Conservation (phyloP, 2,113 vertebrate genomes). For the Genyomyrus donnyi region DNA sequence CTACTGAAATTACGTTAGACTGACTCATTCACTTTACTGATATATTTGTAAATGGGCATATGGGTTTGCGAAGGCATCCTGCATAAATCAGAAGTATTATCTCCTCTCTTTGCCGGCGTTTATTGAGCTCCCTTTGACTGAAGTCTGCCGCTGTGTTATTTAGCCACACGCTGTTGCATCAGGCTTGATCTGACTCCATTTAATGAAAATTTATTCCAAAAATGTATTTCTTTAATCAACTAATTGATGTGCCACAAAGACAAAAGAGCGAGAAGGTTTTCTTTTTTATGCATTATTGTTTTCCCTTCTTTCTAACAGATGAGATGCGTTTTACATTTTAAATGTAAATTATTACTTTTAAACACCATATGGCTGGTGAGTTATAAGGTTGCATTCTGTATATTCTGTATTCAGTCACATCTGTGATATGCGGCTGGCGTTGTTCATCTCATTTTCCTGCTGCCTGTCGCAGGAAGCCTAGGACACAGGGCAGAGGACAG, state of each 20-base stretch:
- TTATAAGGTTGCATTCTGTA: not conserved
- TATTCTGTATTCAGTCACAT: not conserved
- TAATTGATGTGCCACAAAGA: not conserved
- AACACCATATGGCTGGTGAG: not conserved
- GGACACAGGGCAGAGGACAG: not conserved
- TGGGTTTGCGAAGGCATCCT: not conserved
- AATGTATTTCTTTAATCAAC: not conserved
- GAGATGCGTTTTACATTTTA: constrained; percentile 4
- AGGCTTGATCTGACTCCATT: not conserved
- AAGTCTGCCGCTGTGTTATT: not conserved
- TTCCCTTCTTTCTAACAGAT: not conserved
- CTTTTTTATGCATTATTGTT: not conserved
- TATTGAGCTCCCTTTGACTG: not conserved
- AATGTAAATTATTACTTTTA: not conserved
- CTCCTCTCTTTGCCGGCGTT: not conserved
- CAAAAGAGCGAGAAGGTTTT: not conserved
- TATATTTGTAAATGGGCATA: not conserved
- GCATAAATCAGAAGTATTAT: not conserved
- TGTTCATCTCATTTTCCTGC: not conserved
- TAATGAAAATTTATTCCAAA: constrained; percentile 2
- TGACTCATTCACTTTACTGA: not conserved
- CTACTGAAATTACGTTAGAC: not conserved
- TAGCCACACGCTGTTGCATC: not conserved
- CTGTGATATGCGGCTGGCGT: not conserved
- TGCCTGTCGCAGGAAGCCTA: not conserved